Percentiles rank a stretch among this genome's conserved stretches.
Conservation (phyloP, 2,888 invertebrate species). For the Encarsia formosa region DNA sequence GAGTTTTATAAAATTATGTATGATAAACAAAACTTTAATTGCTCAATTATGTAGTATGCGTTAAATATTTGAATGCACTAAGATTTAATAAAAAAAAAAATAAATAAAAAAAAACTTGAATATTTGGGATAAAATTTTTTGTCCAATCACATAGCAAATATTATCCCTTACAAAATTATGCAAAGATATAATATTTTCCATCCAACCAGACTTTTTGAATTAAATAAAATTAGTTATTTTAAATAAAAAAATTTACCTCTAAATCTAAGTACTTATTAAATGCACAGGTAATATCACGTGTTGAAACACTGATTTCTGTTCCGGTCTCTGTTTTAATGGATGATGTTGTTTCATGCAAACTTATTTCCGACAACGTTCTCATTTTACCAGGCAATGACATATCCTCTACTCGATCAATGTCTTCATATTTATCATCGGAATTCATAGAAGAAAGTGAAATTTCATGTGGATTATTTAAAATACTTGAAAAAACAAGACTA, state of each 20-base stretch:
- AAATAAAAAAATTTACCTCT: constrained; percentile 34
- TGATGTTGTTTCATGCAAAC: constrained; percentile 49
- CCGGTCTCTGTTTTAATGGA: constrained; percentile 50
- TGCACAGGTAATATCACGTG: constrained; percentile 47
- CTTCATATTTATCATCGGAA: constrained; percentile 41
- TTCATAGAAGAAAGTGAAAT: constrained; percentile 39
- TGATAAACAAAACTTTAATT: too few species aligned
- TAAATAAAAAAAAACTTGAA: too few species aligned
- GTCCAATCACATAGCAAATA: too few species aligned
- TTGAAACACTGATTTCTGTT: constrained; percentile 49
- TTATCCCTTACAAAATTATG: too few species aligned
- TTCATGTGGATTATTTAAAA: constrained; percentile 32
- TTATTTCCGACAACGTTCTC: constrained; percentile 49
- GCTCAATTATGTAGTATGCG: too few species aligned
- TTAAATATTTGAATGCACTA: too few species aligned
- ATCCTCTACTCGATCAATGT: constrained; percentile 44
- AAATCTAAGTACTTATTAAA: constrained; percentile 48
- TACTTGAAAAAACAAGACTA: constrained; percentile 37
- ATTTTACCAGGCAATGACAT: constrained; percentile 44
- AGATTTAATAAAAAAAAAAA: too few species aligned
- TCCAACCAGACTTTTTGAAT: too few species aligned
- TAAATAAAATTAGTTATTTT: background rate
- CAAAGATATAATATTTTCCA: too few species aligned
- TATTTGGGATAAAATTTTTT: background rate
- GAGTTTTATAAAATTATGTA: too few species aligned